These are phyloP conservation scores for Potamarius usumacintae DNA, from an alignment of 2,113 vertebrate genomes.

Conservation along the genomic window DNA sequence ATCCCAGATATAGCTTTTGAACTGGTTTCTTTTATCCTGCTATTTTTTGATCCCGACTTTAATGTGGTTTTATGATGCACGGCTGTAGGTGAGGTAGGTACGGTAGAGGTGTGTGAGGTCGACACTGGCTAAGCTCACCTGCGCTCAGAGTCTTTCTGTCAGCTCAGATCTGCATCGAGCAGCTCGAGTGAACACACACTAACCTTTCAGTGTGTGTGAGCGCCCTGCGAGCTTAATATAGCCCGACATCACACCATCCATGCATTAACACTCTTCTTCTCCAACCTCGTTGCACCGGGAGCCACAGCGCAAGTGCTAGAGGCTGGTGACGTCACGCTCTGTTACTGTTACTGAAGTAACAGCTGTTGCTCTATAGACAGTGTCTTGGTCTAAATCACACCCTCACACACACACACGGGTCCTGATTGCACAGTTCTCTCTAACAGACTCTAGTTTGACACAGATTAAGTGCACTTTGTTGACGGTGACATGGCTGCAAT, in stretches of 20 bases:
- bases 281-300: neutral
- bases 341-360: neutral
- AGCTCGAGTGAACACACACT: conserved; percentile 55
- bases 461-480: conserved; percentile 20
- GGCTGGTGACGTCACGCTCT: neutral
- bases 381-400: neutral
- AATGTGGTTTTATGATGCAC: neutral
- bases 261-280: conserved; percentile 61
- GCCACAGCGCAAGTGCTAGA: neutral
- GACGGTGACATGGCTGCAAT: neutral
- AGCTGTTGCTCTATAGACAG: conserved; percentile 20
- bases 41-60: neutral
- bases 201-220: conserved; percentile 64
- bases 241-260: conserved; percentile 58
- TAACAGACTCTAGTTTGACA: conserved; percentile 15
- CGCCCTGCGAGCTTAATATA: conserved; percentile 60
- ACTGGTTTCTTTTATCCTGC: neutral
- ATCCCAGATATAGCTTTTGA: neutral
- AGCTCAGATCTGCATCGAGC: conserved; percentile 64
- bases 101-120: conserved; percentile 40
- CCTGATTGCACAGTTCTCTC: neutral
- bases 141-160: conserved; percentile 63
- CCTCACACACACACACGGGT: conserved; percentile 3
- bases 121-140: conserved; percentile 64
- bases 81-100: conserved; percentile 9